A percentile compares a stretch with the other conserved stretches of the same genome.
Conservation (phyloP, 2,888 invertebrate genomes). For the Macrosoma leucophasiata region DNA sequence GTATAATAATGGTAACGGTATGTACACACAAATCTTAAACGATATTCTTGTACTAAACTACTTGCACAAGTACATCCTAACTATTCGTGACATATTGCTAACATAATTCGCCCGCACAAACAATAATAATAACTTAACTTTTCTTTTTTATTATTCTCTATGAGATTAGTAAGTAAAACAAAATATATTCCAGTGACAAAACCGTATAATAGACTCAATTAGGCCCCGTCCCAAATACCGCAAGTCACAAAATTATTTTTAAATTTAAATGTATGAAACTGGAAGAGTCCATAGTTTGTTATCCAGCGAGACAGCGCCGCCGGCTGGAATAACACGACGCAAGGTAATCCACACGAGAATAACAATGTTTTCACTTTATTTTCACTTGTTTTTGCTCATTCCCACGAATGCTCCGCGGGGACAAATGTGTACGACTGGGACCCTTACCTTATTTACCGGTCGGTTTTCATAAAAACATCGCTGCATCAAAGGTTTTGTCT, state of each 20-base stretch:
- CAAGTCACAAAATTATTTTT: conserved; percentile 43
- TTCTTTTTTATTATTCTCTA: no score
- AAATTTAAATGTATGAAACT: conserved; percentile 42
- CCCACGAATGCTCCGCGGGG: conserved; percentile 50
- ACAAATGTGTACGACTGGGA: conserved; percentile 51
- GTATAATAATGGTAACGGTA: no score
- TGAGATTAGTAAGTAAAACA: no score
- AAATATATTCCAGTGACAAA: no score
- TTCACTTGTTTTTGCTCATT: conserved; percentile 63
- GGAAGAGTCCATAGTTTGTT: conserved; percentile 44
- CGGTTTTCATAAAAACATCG: conserved; percentile 21
- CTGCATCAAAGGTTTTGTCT: no score
- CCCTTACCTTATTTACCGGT: conserved; percentile 50
- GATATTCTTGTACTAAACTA: no score
- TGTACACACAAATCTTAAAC: no score
- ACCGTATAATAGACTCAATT: conserved; percentile 48
- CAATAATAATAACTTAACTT: no score
- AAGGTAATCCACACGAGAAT: conserved; percentile 62
- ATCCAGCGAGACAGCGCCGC: conserved; percentile 39
- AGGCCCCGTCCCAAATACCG: conserved; percentile 31
- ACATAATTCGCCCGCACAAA: no score
- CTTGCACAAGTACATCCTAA: no score
- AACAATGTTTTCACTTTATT: conserved; percentile 68
- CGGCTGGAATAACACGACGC: conserved; percentile 46
- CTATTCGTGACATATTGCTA: no score